Evolutionary conservation across 2,888 invertebrate genomes (phyloP), one percentile per base, ranked within the genome.

Genomic region (Tiliacea citrago): DNA sequence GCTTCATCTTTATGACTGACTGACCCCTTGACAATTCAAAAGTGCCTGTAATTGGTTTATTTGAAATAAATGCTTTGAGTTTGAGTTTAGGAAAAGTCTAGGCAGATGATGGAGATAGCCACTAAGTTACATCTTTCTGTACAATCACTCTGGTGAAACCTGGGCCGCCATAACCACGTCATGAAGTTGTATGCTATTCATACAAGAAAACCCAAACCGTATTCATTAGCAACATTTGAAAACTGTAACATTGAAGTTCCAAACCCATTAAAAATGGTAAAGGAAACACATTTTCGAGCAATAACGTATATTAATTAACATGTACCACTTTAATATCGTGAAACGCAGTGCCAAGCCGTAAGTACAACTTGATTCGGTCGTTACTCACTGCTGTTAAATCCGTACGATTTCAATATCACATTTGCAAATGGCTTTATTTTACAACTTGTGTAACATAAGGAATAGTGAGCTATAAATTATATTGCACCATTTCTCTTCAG

Each of bases 351-450:
- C 57, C 62, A n/a, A 67, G 73, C 57, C 72, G 55, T 53, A 58
- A 55, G 42, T 51, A 68, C 58, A 10, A 47, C 49, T 73, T 62
- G 18, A 72, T 75, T 47, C 21, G 39, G 42, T 76, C 76, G 68
- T 76, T 45, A 78, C 67, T 63, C 35, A 42, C 24, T 47, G 58
- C 66, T 53, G 21, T 66, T 75, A 73, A 83, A 67, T 35, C 49
- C 57, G 55, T 73, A 73, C 58, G 58, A 67, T 73, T 78, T 78
- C 73, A 75, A 78, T 77, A 73, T 58, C 68, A 68, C 68, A 81
- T 81, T 83, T 62, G 57, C 73, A 83, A 84, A 84, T 76, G 42
- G 66, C 66, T 73, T 78, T 72, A 71, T 73, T 83, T 79, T 73
- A 75, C 68, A 65, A 65, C 76, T 61, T 55, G 53, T 69, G 47